Base-by-base conservation (phyloP, 2,797 vertebrate genomes). In the Taenioides sp. region DNA sequence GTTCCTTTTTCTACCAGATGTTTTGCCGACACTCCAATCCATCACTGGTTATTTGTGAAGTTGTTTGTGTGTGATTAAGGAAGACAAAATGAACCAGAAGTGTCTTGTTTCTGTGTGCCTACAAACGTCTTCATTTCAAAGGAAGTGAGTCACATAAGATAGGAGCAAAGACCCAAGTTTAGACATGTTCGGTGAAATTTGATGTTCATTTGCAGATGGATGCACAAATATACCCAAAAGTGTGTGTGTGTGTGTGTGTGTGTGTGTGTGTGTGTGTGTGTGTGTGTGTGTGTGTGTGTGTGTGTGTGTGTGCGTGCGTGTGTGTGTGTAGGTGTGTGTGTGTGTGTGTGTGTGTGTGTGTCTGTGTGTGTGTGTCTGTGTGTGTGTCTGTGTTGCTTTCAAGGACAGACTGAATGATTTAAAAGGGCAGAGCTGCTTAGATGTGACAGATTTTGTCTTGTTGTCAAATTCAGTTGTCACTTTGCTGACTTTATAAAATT, bases 91-190 rank as follows among this genome's bases (percentile, higher is more conserved):
- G 76, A 84, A 75, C 78, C 83, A 78, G 74, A 49, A 74, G 52
- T 60, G 73, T 82, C 73, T 74, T 70, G 43, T 75, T 74, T 71
- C 67, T 69, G 54, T 2, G 66, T 23, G 59, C 54, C 74, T 83
- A 72, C 83, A 86, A 78, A 37, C 63, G 85, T 87, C 84, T 78
- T 50, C 67, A 62, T 62, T 37, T 62, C 12, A 86, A 83, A 89
- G 67, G 11, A 22, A 6, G 69, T 84, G 86, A 84, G 80, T 89
- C 76, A 75, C 69, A 71, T 68, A 65, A 3, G 54, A 73, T 71
- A 2, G 63, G 14, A 6, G 61, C 80, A 72, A 40, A 34, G 72
- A 78, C 79, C 70, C 14, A 14, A 69, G 43, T 81, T 73, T 74
- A 58, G 60, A 37, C 34, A 17, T 14, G n/a, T 4, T 5, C 1